Conservation (phyloP, 2,888 invertebrate species). For the Hymenopus coronatus region DNA sequence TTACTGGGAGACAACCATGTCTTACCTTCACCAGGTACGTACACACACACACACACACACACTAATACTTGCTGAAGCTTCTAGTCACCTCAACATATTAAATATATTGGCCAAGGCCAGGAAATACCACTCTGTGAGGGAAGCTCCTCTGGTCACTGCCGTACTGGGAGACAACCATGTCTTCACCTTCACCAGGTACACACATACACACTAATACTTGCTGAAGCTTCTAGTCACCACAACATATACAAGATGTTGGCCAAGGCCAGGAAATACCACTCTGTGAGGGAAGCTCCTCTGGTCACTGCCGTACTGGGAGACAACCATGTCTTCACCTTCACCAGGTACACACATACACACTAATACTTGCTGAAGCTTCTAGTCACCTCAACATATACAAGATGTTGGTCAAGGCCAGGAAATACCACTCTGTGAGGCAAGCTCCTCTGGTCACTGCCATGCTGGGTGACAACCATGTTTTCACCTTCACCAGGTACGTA, state of each 20-base stretch:
- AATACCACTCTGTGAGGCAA: no score
- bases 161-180: conserved; percentile 48
- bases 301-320: conserved; percentile 53
- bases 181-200: conserved; percentile 28
- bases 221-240: conserved; percentile 54
- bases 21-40: conserved; percentile 28
- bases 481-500: no score
- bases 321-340: conserved; percentile 34
- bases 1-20: conserved; percentile 48
- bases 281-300: conserved; percentile 52
- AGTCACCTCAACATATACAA: no score
- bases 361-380: no score
- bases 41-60: no score
- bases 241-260: conserved; percentile 60
- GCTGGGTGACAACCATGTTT: no score
- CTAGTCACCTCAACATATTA: conserved; percentile 64
- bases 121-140: conserved; percentile 50
- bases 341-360: conserved; percentile 1
- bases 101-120: conserved; percentile 56
- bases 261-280: conserved; percentile 52
- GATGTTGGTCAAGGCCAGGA: no score
- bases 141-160: conserved; percentile 52
- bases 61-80: conserved; percentile 40
- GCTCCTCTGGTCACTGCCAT: no score
- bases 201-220: conserved; percentile 37